phyloP scores from a whole-genome alignment of 2,888 invertebrate genomes.

The Hemistola chrysoprasaria region DNA sequence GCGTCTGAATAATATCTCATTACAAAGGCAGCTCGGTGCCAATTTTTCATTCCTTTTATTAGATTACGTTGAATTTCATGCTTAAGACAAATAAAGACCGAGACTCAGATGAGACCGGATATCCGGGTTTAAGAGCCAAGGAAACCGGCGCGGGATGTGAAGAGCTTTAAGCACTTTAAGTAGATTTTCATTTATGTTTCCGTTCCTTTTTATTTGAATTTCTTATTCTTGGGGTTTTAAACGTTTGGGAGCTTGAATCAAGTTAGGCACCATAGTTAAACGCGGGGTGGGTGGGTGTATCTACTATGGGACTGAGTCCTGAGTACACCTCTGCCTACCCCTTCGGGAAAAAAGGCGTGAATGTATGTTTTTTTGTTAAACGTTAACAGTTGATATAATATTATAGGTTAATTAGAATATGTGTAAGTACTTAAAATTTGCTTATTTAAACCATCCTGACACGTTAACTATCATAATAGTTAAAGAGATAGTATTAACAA shows the following conservation, averaged over 20 bases:
- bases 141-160: slow-evolving; percentile 50
- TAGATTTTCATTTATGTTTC: slow-evolving; percentile 47
- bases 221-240: slow-evolving; percentile 21
- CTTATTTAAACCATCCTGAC: too few species aligned
- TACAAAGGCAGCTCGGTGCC: slow-evolving; percentile 10
- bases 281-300: too few species aligned
- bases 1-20: slow-evolving; percentile 11
- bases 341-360: too few species aligned
- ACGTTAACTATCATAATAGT: too few species aligned
- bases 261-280: slow-evolving; percentile 2
- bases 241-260: slow-evolving; percentile 1
- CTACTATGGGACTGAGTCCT: too few species aligned
- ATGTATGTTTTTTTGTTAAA: too few species aligned
- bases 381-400: too few species aligned
- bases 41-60: slow-evolving; percentile 20
- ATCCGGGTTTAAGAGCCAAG: slow-evolving; percentile 61
- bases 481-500: too few species aligned
- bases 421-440: too few species aligned
- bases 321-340: too few species aligned
- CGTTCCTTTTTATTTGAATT: slow-evolving; percentile 28
- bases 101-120: slow-evolving; percentile 53
- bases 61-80: slow-evolving; percentile 37
- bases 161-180: slow-evolving; percentile 48
- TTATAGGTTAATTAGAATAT: too few species aligned
- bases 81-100: slow-evolving; percentile 48